Evolutionary conservation across 2,113 vertebrate genomes (phyloP).

Genomic region (Setophaga kirtlandii): DNA sequence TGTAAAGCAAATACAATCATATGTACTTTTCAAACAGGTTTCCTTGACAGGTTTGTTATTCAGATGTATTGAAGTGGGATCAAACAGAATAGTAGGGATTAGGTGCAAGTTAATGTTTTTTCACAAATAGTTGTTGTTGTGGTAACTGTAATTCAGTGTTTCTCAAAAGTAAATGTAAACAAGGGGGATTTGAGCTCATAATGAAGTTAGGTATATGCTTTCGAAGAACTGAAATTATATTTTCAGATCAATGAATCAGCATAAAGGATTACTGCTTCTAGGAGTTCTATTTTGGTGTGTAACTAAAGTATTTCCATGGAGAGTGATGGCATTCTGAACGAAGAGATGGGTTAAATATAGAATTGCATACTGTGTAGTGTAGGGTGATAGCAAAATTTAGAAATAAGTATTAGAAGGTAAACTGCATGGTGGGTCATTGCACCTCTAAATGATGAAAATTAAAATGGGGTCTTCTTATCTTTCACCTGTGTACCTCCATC

Average conservation of each 20-base stretch:
- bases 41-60: neutral
- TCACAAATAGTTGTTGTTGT: neutral
- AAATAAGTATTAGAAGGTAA: neutral
- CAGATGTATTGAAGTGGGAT: neutral
- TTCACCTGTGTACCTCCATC: neutral
- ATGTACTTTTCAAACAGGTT: neutral
- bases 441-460: neutral
- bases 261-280: constrained; percentile 28
- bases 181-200: neutral
- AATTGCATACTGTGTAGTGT: neutral
- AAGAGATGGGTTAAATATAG: constrained; percentile 39
- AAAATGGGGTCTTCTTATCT: neutral
- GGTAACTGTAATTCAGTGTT: neutral
- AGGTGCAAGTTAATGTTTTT: neutral
- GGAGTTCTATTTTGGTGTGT: constrained; percentile 50
- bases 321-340: neutral
- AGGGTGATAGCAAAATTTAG: neutral
- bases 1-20: neutral
- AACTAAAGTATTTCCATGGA: constrained; percentile 7
- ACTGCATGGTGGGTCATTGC: neutral
- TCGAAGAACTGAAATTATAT: constrained; percentile 35
- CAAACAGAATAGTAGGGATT: neutral
- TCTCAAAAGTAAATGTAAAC: neutral
- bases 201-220: neutral
- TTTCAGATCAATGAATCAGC: constrained; percentile 48